phyloP scores from a whole-genome alignment of 2,797 vertebrate species.

The Morelia viridis region DNA sequence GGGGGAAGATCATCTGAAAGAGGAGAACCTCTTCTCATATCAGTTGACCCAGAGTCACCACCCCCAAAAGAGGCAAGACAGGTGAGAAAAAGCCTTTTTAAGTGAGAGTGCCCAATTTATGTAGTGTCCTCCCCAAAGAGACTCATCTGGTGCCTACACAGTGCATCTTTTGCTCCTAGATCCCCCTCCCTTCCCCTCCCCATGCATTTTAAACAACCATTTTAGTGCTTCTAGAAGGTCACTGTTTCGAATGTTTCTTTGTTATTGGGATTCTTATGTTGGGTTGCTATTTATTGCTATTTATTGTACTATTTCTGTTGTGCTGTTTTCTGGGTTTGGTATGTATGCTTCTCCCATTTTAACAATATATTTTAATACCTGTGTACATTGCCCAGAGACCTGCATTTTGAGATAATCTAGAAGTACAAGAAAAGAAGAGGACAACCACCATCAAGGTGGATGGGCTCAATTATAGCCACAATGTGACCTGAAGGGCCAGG shows the following conservation, averaged over 20 bases:
- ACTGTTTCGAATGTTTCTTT: background rate
- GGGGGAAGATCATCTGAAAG: too few relatives aligned
- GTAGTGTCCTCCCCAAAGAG: too few relatives aligned
- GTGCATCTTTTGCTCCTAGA: background rate
- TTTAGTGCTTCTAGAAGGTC: background rate
- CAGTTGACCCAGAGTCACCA: too few relatives aligned
- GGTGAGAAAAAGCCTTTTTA: too few relatives aligned
- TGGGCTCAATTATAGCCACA: background rate
- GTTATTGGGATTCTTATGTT: background rate
- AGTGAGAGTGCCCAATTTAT: too few relatives aligned
- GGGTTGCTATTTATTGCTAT: background rate
- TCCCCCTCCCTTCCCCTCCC: background rate
- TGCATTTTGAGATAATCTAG: background rate
- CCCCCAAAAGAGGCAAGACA: too few relatives aligned
- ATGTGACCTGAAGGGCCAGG: background rate
- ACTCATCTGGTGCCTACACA: too few relatives aligned
- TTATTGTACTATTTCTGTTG: background rate
- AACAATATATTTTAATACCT: background rate
- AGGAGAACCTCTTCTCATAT: too few relatives aligned
- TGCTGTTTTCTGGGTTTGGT: background rate
- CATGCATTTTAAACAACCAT: background rate
- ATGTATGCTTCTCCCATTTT: background rate
- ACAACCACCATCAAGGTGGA: background rate
- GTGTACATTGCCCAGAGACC: background rate
- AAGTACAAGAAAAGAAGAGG: background rate